A percentile compares a stretch with the other conserved stretches of the same genome.
Conservation (phyloP, 2,888 invertebrate genomes). For the Podabrus alpinus region DNA sequence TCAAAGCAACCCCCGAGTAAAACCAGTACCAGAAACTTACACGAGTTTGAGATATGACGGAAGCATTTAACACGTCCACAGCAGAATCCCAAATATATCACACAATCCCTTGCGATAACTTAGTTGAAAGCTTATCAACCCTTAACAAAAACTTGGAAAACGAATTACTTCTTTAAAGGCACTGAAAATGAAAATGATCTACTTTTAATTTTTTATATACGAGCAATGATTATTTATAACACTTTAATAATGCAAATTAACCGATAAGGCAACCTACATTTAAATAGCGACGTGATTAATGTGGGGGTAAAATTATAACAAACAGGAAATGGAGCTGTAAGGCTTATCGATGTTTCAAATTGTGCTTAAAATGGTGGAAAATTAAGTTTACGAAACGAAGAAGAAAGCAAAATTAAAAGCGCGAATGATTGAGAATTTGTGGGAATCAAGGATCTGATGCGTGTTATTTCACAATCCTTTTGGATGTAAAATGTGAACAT, state of each 20-base stretch:
- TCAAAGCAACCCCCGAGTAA: background rate
- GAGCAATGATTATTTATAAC: background rate
- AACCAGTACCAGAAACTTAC: background rate
- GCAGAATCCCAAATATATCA: slow-evolving; percentile 7
- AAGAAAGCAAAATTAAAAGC: background rate
- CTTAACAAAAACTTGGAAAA: background rate
- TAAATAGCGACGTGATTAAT: background rate
- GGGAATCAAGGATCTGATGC: background rate
- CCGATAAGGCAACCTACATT: background rate
- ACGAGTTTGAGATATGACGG: background rate
- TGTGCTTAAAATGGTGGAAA: background rate
- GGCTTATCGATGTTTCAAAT: background rate
- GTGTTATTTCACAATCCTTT: background rate
- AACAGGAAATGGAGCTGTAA: background rate
- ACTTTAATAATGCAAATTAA: background rate
- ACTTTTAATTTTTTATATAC: background rate
- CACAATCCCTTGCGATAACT: slow-evolving; percentile 5
- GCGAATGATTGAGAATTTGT: background rate
- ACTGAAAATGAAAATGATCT: background rate
- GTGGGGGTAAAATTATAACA: background rate
- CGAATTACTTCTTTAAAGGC: background rate
- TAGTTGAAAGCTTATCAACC: background rate
- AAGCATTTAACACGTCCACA: slow-evolving; percentile 7
- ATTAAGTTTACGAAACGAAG: background rate
- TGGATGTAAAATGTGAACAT: too few species aligned